Percentiles rank a stretch among this genome's conserved stretches.
phyloP scores from a whole-genome alignment of 2,888 invertebrate genomes.

The Caenorhabditis sinica region DNA sequence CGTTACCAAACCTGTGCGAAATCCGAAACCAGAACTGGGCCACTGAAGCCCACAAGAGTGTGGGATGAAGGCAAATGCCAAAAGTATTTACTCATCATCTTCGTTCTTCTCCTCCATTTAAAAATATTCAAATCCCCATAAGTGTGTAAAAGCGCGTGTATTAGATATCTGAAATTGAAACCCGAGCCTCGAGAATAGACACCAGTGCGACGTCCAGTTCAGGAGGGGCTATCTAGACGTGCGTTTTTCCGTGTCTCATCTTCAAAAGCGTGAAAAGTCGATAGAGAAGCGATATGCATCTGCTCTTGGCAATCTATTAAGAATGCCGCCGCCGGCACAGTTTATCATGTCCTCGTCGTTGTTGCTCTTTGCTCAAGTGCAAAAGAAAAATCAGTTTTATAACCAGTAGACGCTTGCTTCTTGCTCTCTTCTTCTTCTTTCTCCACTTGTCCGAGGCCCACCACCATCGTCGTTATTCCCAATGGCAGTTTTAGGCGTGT shows the following conservation, averaged over 20 bases:
- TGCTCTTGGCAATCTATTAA: conserved; percentile 46
- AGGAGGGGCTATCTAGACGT: conserved; percentile 2
- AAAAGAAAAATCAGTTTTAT: conserved; percentile 48
- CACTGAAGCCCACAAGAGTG: background rate
- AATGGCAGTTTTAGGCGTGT: conserved; percentile 68
- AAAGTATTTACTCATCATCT: conserved; percentile 55
- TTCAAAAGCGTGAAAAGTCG: conserved; percentile 34
- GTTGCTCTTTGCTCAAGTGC: conserved; percentile 53
- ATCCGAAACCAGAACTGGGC: conserved; percentile 38
- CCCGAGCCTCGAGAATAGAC: conserved; percentile 29
- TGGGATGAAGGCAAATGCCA: conserved; percentile 50
- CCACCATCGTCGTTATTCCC: conserved; percentile 62
- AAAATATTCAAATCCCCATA: conserved; percentile 49
- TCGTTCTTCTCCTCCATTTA: conserved; percentile 31
- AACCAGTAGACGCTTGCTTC: conserved; percentile 44
- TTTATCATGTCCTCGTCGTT: conserved; percentile 37
- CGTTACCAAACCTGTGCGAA: conserved; percentile 48
- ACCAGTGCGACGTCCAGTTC: conserved; percentile 41
- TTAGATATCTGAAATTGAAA: conserved; percentile 61
- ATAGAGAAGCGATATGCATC: conserved; percentile 46
- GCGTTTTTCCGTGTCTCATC: conserved; percentile 19
- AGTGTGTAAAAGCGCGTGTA: conserved; percentile 64
- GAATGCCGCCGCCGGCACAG: conserved; percentile 62
- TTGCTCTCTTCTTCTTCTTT: conserved; percentile 28
- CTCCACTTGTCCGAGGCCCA: conserved; percentile 29